Conservation (phyloP, 2,113 vertebrate species). For the Eurystomus gularis region DNA sequence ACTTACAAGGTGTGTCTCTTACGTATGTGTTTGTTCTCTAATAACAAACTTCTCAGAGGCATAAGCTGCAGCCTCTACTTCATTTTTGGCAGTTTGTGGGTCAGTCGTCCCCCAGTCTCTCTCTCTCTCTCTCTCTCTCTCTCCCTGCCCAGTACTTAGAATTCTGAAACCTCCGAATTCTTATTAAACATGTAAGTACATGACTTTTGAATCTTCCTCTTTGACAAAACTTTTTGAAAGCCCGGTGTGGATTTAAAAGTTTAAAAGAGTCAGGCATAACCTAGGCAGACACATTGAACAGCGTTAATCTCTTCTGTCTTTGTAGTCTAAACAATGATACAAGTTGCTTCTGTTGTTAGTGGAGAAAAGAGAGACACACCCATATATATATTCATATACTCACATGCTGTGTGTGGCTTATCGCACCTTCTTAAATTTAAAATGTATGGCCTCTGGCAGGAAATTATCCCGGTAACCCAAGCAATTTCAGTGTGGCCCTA, state of each 20-base stretch:
- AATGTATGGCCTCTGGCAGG: not conserved
- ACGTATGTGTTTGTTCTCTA: not conserved
- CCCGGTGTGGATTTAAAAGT: not conserved
- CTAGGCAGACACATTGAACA: not conserved
- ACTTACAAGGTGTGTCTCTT: not conserved
- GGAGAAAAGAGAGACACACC: not conserved
- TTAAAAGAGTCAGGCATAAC: not conserved
- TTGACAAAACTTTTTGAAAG: not conserved
- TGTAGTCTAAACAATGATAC: not conserved
- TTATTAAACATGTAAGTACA: not conserved
- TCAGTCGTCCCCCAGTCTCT: not conserved
- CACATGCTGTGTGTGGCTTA: rapidly evolving
- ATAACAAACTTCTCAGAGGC: not conserved
- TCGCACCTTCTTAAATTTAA: not conserved
- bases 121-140: not conserved
- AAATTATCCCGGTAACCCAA: not conserved
- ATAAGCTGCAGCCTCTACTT: not conserved
- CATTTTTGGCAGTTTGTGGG: not conserved
- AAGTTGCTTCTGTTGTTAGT: not conserved
- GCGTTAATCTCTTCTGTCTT: not conserved
- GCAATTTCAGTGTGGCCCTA: not conserved
- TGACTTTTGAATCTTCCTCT: not conserved
- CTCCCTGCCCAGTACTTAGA: not conserved
- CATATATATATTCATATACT: not conserved
- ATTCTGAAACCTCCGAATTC: not conserved